Evolutionary conservation across 2,888 invertebrate species (phyloP).

Genomic region (Ichneumoninae sp.): DNA sequence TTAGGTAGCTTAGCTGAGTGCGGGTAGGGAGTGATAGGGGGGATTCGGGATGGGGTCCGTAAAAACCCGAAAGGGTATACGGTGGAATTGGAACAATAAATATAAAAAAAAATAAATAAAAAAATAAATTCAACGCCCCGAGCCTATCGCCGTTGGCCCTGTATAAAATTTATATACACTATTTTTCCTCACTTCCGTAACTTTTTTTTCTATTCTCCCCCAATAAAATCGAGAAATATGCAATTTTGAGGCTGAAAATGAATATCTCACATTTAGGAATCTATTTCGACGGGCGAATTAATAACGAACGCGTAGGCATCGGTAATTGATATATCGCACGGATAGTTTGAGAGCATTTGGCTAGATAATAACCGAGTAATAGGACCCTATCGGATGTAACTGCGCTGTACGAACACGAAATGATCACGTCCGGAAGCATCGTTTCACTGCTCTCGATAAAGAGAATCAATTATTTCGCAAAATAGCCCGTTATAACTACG

Average conservation of each 20-base stretch:
- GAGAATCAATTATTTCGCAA: constrained; percentile 27
- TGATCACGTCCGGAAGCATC: constrained; percentile 1
- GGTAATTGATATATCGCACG: constrained; percentile 2
- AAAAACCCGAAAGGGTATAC: no score
- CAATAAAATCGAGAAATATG: constrained; percentile 5
- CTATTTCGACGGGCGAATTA: not conserved
- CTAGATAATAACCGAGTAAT: constrained; percentile 5
- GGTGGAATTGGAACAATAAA: no score
- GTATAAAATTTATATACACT: constrained; percentile 21
- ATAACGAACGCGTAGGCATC: not conserved
- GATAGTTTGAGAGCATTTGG: not conserved
- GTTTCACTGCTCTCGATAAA: not conserved
- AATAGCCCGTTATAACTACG: constrained; percentile 6
- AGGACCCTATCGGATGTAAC: not conserved
- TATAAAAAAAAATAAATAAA: no score
- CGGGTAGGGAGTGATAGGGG: no score
- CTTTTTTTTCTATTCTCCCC: not conserved
- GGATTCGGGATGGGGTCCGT: no score
- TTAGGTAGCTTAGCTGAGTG: no score
- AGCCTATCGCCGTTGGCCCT: constrained; percentile 15
- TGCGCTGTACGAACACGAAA: not conserved
- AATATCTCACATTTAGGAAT: not conserved
- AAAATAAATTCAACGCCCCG: no score
- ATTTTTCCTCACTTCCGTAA: not conserved
- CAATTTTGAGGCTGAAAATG: not conserved